Evolutionary conservation across 92 coral and sea anemone species (phyloP).

Genomic region (Epizoanthus rinbou): DNA sequence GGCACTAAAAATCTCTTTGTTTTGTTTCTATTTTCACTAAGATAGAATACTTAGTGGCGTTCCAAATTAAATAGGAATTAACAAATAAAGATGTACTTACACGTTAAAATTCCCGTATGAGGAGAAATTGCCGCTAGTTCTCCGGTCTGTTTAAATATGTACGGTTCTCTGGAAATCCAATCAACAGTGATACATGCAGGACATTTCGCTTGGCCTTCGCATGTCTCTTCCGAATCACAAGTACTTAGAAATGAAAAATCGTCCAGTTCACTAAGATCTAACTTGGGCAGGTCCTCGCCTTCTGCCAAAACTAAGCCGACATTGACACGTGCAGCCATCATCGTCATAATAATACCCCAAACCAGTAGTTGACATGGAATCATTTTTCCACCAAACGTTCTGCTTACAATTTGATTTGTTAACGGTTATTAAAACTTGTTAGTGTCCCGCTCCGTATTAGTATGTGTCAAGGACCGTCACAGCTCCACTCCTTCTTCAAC

Average conservation of each 20-base stretch:
- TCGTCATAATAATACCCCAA: neutral
- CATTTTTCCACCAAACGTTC: neutral
- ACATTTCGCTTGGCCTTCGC: constrained; percentile 21
- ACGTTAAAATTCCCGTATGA: constrained; percentile 14
- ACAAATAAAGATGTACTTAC: constrained; percentile 24
- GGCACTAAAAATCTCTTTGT: neutral
- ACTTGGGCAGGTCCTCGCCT: neutral
- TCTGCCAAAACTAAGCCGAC: neutral
- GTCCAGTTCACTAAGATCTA: neutral
- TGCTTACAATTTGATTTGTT: neutral
- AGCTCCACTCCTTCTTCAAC: neutral
- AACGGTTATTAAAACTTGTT: neutral
- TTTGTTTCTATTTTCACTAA: neutral
- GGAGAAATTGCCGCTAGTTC: neutral
- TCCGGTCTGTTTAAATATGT: constrained; percentile 13
- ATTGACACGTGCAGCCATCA: neutral
- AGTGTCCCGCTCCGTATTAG: neutral
- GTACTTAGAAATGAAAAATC: neutral
- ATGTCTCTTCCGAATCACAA: constrained; percentile 18
- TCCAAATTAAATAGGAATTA: constrained; percentile 28
- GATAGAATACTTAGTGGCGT: constrained; percentile 9
- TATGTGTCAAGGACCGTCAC: neutral
- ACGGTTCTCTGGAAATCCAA: constrained; percentile 18
- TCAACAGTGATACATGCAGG: constrained; percentile 11
- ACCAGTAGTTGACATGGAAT: neutral